Evolutionary conservation across 1,140 invertebrate species (phyloP), one percentile per base, ranked within the genome.

Genomic region (Ooceraea biroi): DNA sequence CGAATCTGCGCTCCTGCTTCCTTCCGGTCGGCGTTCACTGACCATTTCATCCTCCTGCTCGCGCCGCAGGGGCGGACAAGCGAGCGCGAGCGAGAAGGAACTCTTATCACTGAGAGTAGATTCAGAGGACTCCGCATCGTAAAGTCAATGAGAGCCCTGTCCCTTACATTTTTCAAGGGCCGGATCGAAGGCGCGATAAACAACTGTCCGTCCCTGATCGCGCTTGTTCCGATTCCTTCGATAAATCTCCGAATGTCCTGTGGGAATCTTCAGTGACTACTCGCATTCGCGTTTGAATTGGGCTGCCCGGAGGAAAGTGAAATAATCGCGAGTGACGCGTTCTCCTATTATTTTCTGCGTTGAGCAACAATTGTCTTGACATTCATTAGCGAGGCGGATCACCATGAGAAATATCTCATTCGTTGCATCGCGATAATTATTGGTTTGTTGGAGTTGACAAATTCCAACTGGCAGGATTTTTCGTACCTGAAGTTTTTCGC

Each of bases 111-210:
- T 55, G 69, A 74, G 58, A 82, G 78, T 82, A 82, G 78, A 82
- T 82, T 82, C 69, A 82, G 78, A 82, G 55, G 71, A 74, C 55
- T 22, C 65, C 58, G 57, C 78, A 82, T 82, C 78, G 78, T 89
- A 89, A 89, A 89, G 87, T 88, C 87, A 85, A 88, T 85, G 83
- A 88, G 83, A 85, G 30, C 50, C 72, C 44, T 57, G 50, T 83
- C 52, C 76, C 76, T 82, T 88, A 88, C 83, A 88, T 88, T 82
- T 88, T 85, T 88, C 83, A 85, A 88, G 76, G 83, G 27, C n/a
- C 25, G 65, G 65, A 71, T 80, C 65, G 76, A 80, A 80, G 65
- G 71, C 58, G 58, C 58, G 48, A 65, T 57, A 82, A 85, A 85
- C 68, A 82, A 85, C 76, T 80, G 76, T 80, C 76, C 76, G 76